phyloP scores from a whole-genome alignment of 2,113 vertebrate genomes.

The Solea senegalensis region DNA sequence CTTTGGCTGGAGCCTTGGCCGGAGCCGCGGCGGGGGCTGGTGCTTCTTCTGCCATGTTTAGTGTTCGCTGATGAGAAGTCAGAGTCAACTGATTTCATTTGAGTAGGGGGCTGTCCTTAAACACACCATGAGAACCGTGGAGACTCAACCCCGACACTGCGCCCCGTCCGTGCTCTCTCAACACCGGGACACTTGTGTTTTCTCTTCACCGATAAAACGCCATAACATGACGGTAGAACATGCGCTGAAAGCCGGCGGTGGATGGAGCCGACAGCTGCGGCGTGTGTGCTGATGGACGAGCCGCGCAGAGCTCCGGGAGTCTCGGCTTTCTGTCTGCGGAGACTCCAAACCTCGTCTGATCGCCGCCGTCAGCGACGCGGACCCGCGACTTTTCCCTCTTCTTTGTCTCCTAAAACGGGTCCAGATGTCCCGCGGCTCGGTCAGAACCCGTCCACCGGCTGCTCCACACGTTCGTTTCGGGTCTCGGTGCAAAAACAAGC shows the following conservation, averaged over 20 bases:
- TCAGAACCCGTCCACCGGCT: neutral
- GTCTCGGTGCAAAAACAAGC: neutral
- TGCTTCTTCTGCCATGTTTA: slow-evolving; percentile 47
- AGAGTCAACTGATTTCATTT: neutral
- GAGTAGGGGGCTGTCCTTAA: neutral
- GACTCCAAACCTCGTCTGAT: slow-evolving; percentile 3
- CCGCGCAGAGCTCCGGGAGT: neutral
- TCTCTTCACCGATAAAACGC: slow-evolving; percentile 10
- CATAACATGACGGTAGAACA: neutral
- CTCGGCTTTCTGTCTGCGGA: neutral
- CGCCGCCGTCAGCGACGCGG: neutral
- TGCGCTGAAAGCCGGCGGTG: neutral
- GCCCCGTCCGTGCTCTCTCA: neutral
- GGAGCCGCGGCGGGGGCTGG: slow-evolving; percentile 6
- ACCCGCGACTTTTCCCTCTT: slow-evolving; percentile 4
- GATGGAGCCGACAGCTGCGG: neutral
- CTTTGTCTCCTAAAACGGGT: slow-evolving; percentile 13
- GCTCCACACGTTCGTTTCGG: neutral
- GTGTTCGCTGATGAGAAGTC: neutral
- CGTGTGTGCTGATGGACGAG: neutral
- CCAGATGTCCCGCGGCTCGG: neutral
- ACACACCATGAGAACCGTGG: slow-evolving; percentile 48
- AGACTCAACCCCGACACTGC: neutral
- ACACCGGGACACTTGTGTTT: slow-evolving; percentile 38
- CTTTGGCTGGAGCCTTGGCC: slow-evolving; percentile 2